Evolutionary conservation across 2,888 invertebrate genomes (phyloP).

Genomic region (Tupiocoris notatus): DNA sequence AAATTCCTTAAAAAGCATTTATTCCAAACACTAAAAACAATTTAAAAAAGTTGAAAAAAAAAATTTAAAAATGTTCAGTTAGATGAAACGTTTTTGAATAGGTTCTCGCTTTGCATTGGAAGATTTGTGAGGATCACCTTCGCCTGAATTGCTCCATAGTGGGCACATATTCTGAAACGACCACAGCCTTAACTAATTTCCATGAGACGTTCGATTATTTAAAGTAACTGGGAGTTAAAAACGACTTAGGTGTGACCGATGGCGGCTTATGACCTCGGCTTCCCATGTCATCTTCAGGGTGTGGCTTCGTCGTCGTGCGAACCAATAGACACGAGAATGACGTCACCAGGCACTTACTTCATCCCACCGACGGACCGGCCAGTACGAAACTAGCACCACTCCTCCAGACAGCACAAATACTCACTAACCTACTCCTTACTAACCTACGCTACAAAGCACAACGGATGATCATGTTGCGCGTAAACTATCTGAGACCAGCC

Average conservation of each 20-base stretch:
- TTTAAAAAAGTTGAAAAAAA: too few relatives aligned
- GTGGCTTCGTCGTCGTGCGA: conserved; percentile 2
- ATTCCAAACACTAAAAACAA: too few relatives aligned
- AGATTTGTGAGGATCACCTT: too few relatives aligned
- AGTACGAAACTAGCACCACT: neutral
- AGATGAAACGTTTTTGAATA: too few relatives aligned
- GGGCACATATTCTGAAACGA: neutral
- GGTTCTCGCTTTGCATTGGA: too few relatives aligned
- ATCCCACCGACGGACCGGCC: conserved; percentile 20
- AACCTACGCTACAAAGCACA: neutral
- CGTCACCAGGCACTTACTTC: conserved; percentile 33
- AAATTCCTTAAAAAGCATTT: too few relatives aligned
- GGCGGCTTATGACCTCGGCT: conserved; percentile 8
- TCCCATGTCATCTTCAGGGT: conserved; percentile 35
- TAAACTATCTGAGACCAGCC: neutral
- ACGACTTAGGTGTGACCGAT: neutral
- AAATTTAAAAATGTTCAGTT: too few relatives aligned
- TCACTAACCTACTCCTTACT: neutral
- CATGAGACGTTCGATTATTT: neutral
- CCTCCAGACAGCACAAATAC: neutral
- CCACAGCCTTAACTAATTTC: neutral
- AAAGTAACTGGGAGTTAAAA: neutral
- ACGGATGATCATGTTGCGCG: neutral
- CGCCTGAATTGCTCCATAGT: too few relatives aligned
- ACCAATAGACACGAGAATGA: conserved; percentile 1